These are phyloP conservation scores for Galerucella nymphaeae DNA, from an alignment of 2,888 invertebrate genomes.

Conservation along the genomic window DNA sequence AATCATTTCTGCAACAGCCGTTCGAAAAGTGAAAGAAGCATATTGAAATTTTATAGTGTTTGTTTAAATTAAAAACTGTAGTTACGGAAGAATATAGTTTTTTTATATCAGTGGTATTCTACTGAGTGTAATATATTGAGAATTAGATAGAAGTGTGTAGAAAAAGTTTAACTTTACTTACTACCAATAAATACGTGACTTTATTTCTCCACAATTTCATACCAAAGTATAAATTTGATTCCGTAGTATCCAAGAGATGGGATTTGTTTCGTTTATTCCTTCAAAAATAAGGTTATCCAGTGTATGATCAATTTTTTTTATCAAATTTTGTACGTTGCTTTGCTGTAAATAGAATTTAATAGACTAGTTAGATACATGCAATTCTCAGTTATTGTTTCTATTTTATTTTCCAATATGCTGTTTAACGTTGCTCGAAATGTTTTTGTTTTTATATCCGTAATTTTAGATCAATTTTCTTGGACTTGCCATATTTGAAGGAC, in stretches of 20 bases:
- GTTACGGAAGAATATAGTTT: too few species aligned
- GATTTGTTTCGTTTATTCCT: conserved; percentile 27
- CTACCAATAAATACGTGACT: conserved; percentile 28
- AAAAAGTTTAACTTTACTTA: background rate
- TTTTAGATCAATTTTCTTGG: too few species aligned
- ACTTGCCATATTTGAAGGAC: too few species aligned
- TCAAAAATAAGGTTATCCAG: conserved; percentile 27
- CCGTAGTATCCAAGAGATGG: conserved; percentile 3
- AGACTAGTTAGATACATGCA: conserved; percentile 27
- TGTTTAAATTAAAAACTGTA: background rate
- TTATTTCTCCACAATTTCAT: conserved; percentile 23
- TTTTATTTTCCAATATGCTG: conserved; percentile 30
- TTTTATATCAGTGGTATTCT: too few species aligned
- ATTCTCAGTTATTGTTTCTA: conserved; percentile 11
- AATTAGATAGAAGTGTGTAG: too few species aligned
- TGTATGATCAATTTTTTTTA: conserved; percentile 21
- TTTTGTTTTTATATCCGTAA: too few species aligned
- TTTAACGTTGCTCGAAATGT: conserved; percentile 17
- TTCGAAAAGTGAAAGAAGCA: background rate
- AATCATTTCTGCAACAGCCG: background rate
- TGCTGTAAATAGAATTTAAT: conserved; percentile 27
- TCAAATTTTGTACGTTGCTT: conserved; percentile 20
- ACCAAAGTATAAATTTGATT: conserved; percentile 25
- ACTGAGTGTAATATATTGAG: too few species aligned
- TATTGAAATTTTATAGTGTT: background rate